phyloP scores from a whole-genome alignment of 2,797 vertebrate species.

The Phoeniculus purpureus region DNA sequence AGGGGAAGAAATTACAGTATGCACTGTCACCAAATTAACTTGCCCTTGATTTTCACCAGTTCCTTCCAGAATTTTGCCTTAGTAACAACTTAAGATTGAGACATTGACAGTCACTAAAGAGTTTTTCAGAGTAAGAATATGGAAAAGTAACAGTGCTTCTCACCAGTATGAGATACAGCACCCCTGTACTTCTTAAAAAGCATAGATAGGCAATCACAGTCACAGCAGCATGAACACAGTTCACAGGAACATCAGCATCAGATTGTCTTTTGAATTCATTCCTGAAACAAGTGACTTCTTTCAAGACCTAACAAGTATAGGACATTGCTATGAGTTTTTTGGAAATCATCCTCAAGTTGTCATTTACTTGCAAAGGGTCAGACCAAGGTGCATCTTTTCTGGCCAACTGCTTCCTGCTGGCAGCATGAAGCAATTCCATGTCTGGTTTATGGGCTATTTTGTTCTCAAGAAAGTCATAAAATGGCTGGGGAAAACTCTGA shows the following conservation, averaged over 20 bases:
- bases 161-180: background rate
- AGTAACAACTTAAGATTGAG: background rate
- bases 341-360: background rate
- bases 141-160: background rate
- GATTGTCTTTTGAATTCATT: background rate
- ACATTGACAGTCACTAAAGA: background rate
- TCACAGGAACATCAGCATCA: background rate
- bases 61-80: background rate
- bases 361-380: slow-evolving; percentile 8
- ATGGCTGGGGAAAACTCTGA: background rate
- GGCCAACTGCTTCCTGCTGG: background rate
- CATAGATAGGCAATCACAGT: background rate
- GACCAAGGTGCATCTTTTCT: background rate
- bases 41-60: background rate
- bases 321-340: background rate
- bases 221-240: background rate
- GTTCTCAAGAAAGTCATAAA: background rate
- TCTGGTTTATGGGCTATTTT: background rate
- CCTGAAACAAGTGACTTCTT: slow-evolving; percentile 3
- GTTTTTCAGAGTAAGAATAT: background rate
- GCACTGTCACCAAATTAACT: background rate
- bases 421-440: background rate
- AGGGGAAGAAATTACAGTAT: background rate
- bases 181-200: background rate
- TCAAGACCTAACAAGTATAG: slow-evolving; percentile 9